Percentiles rank a stretch among this genome's conserved stretches.
These are phyloP conservation scores for Goniozus legneri DNA, from an alignment of 1,140 invertebrate genomes.

Conservation along the genomic window DNA sequence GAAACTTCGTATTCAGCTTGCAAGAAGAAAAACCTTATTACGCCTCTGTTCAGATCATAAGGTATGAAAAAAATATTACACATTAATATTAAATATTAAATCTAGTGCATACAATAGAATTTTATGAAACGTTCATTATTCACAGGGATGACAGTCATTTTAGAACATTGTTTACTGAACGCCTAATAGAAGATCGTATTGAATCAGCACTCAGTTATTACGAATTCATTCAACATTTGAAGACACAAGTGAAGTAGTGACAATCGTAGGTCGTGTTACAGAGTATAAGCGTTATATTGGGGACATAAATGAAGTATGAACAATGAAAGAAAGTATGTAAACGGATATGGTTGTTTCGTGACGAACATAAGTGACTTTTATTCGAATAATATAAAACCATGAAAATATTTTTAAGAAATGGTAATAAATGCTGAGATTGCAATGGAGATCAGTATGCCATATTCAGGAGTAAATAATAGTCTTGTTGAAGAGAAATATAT, in stretches of 20 bases:
- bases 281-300: background rate
- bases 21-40: constrained; percentile 81
- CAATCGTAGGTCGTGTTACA: background rate
- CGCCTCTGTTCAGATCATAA: constrained; percentile 76
- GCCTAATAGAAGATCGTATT: constrained; percentile 89
- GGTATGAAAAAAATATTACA: constrained; percentile 56
- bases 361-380: background rate
- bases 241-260: constrained; percentile 80
- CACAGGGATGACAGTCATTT: constrained; percentile 84
- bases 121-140: constrained; percentile 12
- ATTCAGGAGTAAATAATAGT: background rate
- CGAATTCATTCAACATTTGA: constrained; percentile 96
- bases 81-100: constrained; percentile 1
- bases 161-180: constrained; percentile 78
- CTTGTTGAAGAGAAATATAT: background rate
- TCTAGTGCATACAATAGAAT: background rate
- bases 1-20: constrained; percentile 78
- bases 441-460: background rate
- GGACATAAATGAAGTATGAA: background rate
- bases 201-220: constrained; percentile 94
- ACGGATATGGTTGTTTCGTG: background rate
- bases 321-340: background rate
- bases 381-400: background rate
- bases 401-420: background rate
- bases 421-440: background rate